These are phyloP conservation scores for Labroides dimidiatus DNA, from an alignment of 2,797 vertebrate species.

Conservation along the genomic window DNA sequence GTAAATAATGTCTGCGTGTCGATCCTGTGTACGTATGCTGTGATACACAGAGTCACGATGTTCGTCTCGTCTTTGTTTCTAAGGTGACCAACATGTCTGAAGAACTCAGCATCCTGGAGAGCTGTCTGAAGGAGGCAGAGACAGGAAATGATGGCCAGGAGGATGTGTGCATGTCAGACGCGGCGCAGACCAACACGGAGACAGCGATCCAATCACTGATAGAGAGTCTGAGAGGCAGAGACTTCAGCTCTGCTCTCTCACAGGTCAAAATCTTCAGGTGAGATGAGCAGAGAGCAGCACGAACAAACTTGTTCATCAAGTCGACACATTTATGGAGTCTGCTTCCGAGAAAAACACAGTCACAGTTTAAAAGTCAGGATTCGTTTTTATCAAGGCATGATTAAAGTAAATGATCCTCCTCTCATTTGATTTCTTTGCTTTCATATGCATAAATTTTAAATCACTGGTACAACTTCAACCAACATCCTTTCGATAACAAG, in stretches of 20 bases:
- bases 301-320: too few species aligned
- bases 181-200: conserved; percentile 91
- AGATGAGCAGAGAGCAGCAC: conserved; percentile 12
- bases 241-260: conserved; percentile 91
- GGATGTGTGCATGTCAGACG: conserved; percentile 88
- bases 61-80: conserved; percentile 13
- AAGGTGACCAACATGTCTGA: conserved; percentile 99
- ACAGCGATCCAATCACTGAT: conserved; percentile 96
- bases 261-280: conserved; percentile 98
- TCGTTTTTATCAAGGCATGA: too few species aligned
- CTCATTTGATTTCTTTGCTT: too few species aligned
- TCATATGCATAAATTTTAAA: too few species aligned
- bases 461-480: too few species aligned
- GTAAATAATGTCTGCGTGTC: conserved; percentile 25
- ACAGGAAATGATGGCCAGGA: conserved; percentile 85
- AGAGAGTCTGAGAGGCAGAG: conserved; percentile 91
- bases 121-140: conserved; percentile 93
- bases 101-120: conserved; percentile 92
- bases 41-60: not conserved
- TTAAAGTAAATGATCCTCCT: too few species aligned
- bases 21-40: conserved; percentile 3
- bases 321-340: too few species aligned
- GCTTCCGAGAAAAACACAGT: too few species aligned
- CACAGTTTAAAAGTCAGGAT: too few species aligned
- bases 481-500: too few species aligned